Evolutionary conservation across 2,113 vertebrate species (phyloP), one percentile per base, ranked within the genome.

Genomic region (Chloroceryle aenea): DNA sequence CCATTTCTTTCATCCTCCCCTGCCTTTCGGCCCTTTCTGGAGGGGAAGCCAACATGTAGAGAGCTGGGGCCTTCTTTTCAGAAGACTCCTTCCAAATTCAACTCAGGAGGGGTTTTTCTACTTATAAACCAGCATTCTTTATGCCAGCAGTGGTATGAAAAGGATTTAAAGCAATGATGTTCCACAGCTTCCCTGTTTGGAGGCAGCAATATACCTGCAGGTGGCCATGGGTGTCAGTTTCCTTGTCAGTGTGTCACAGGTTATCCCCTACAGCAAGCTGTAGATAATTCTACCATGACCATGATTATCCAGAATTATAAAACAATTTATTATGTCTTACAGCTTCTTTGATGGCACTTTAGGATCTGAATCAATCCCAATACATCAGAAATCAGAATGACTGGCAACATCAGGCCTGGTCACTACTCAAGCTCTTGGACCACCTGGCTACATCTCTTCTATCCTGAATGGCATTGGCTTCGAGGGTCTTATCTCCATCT

Each of bases 361-460:
- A 75, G 15, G 6, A 36, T 58, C 61, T n/a, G 30, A 81, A 63
- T 59, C 34, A 52, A 72, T 30, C 53, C 32, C 45, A 79, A 87
- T 62, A 32, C 16, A 79, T 6, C 19, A 76, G 53, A 53, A 87
- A 87, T 34, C 53, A 45, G 38, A 75, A 6, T 4, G 25, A 83
- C 8, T 23, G 23, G 18, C 8, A 5, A 62, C 12, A 25, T 47
- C 52, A 68, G n/a, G 16, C 26, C 50, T 62, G 53, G 59, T 36
- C 55, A 71, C 17, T 42, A 21, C 36, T 77, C 27, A 36, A 56
- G 36, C 36, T 64, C 85, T n/a, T 52, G 21, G 40, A n/a, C 10
- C 1, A 2, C 22, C 36, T 55, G 29, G 78, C 36, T 52, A 38
- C 0, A 0, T 56, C 10, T 11, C 25, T 64, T 81, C n/a, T 10